Base-by-base conservation (phyloP, 2,797 vertebrate genomes). In the Florisuga fusca region DNA sequence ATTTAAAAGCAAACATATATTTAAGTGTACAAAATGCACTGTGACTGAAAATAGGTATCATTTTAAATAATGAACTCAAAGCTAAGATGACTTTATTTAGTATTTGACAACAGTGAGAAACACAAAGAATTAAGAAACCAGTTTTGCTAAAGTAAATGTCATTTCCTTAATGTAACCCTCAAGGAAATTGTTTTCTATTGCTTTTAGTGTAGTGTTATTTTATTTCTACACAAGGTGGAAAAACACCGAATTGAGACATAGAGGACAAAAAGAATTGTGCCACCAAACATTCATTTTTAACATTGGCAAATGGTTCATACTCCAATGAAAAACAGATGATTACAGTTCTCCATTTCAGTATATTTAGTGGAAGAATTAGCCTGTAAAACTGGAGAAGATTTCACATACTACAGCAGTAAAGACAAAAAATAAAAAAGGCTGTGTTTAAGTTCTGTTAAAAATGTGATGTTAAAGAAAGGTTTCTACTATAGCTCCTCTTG, bases 41-140 rank as follows among this genome's bases (percentile, higher is more conserved):
- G 25, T 58, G 69, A 29, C 25, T 85, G 63, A 63, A 93, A 80
- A 62, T 38, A 57, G 55, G 3, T 45, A 55, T 48, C 0, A 57
- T 87, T 92, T 73, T 27, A 87, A 89, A 73, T 46, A 86, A 75
- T 27, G 17, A 76, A 54, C 21, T 89, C 23, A 84, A 88, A 67
- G 21, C 10, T 34, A 58, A 84, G 38, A 86, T 41, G 75, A 78
- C 3, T 61, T 74, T 50, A 51, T 81, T 81, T 75, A 64, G 6
- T 55, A 64, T 82, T 82, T 82, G 27, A 79, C 2, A 4, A 55
- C 4, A 1, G 0, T 69, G 29, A 74, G 53, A 84, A 89, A 77
- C 53, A 83, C 1, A 43, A 3, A 73, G 41, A 87, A 71, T 25
- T 63, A 31, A 74, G 71, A 34, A 73, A 95, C 17, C 29, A 23